Evolutionary conservation across 2,113 vertebrate species (phyloP), one percentile per base, ranked within the genome.

Genomic region (Plectropomus leopardus): DNA sequence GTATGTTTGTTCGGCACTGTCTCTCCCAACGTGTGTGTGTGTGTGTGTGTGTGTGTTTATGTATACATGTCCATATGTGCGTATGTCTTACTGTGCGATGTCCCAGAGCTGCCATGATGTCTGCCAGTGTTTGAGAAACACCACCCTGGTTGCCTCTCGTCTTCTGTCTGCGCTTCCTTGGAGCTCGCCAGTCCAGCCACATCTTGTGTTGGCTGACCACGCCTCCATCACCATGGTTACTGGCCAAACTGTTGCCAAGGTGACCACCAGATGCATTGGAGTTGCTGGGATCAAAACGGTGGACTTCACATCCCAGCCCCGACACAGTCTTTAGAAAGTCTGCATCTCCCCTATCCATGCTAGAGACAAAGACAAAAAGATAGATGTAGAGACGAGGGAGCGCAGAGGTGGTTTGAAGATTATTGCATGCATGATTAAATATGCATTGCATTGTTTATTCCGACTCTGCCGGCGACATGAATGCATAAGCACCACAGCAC

Each of bases 121-220:
- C 89, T 69, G 84, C 87, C 78, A 95, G 93, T 44, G 91, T 94
- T 72, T 74, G 89, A 53, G 93, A 92, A 77, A 87, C 81, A 80
- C 87, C 79, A 24, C 89, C 88, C 83, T 75, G 54, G 80, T 69
- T 80, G 76, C 88, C 84, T 72, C 86, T 83, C 13, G 77, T 79
- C 82, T 84, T 85, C 51, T 79, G 82, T 78, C 70, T 80, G 76
- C 64, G 73, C 72, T 61, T 88, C 68, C 75, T 86, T 13, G 73
- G 79, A 24, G 69, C 72, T 59, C 92, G 93, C 95, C 95, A 96
- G 81, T 94, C 94, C 63, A 95, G 82, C 95, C 94, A 95, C 90
- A 86, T 89, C 84, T 88, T 93, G 85, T 95, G 92, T 54, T 80
- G 90, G 44, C 77, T 89, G 74, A 93, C 86, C 68, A 72, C 86